phyloP scores from a whole-genome alignment of 2,888 invertebrate genomes.

The Melikaiella ostensackeni region DNA sequence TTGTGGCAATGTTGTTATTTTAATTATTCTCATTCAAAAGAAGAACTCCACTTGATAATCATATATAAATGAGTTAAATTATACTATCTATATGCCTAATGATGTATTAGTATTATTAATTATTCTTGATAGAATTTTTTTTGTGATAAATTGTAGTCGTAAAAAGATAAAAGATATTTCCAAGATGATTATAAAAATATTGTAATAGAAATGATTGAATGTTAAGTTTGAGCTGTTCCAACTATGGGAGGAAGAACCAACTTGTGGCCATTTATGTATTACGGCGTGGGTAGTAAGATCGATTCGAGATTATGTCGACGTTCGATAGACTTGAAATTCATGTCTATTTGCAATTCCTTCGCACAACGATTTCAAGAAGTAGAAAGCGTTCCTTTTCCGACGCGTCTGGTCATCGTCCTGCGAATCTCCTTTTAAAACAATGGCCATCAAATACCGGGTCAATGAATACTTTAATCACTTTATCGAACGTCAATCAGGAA shows the following conservation, averaged over 20 bases:
- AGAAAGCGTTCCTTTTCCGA: conserved; percentile 8
- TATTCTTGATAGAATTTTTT: too few species aligned
- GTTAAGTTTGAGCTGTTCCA: background rate
- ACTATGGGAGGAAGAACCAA: conserved; percentile 2
- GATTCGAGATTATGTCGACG: conserved; percentile 27
- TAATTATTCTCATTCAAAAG: conserved; percentile 12
- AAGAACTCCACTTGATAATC: background rate
- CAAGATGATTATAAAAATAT: background rate
- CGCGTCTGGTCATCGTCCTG: conserved; percentile 20
- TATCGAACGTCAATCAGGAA: background rate
- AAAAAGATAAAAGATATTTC: too few species aligned
- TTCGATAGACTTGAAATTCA: conserved; percentile 16
- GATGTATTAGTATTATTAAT: too few species aligned
- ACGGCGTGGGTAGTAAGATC: conserved; percentile 25
- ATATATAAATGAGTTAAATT: background rate
- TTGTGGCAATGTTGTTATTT: background rate
- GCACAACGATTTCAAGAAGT: conserved; percentile 9
- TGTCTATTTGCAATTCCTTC: conserved; percentile 24
- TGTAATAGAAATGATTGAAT: background rate
- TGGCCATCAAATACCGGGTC: conserved; percentile 17
- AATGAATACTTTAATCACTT: conserved; percentile 16
- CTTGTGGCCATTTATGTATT: conserved; percentile 22
- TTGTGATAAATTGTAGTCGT: too few species aligned
- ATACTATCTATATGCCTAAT: too few species aligned
- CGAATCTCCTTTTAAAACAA: conserved; percentile 27